Evolutionary conservation across 2,797 vertebrate genomes (phyloP).

Genomic region (Pseudopleuronectes americanus): DNA sequence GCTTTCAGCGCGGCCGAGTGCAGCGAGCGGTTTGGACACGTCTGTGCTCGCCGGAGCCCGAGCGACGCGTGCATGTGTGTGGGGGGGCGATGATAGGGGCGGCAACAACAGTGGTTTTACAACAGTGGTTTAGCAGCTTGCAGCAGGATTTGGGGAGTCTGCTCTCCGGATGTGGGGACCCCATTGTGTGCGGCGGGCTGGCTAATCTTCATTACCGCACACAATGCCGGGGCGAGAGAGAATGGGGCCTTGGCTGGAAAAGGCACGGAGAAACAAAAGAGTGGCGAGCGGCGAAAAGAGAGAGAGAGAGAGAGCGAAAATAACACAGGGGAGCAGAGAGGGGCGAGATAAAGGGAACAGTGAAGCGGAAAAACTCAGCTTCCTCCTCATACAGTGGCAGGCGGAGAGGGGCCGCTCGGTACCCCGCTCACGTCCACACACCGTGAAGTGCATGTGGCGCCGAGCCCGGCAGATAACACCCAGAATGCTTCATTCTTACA

Average conservation of each 20-base stretch:
- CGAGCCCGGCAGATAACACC: constrained; percentile 58
- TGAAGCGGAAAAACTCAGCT: constrained; percentile 74
- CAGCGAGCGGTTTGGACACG: constrained; percentile 38
- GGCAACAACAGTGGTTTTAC: constrained; percentile 70
- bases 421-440: constrained; percentile 62
- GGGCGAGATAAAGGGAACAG: constrained; percentile 74
- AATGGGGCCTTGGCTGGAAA: constrained; percentile 75
- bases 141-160: constrained; percentile 76
- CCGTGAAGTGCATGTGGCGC: constrained; percentile 56
- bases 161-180: constrained; percentile 72
- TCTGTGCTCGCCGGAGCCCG: constrained; percentile 11
- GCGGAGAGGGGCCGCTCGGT: constrained; percentile 40
- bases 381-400: constrained; percentile 59
- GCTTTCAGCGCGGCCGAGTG: constrained; percentile 68
- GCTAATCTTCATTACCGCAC: constrained; percentile 82
- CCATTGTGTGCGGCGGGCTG: constrained; percentile 78
- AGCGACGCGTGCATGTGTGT: constrained; percentile 9
- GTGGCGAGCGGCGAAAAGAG: constrained; percentile 51
- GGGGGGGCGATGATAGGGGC: constrained; percentile 18
- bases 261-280: constrained; percentile 73
- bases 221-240: constrained; percentile 74
- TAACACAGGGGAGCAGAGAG: constrained; percentile 56
- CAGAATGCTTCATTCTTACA: constrained; percentile 39
- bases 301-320: constrained; percentile 35
- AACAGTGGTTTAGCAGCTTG: constrained; percentile 75